Evolutionary conservation across 2,113 vertebrate genomes (phyloP), one percentile per base, ranked within the genome.

Genomic region (Callaeas wilsoni): DNA sequence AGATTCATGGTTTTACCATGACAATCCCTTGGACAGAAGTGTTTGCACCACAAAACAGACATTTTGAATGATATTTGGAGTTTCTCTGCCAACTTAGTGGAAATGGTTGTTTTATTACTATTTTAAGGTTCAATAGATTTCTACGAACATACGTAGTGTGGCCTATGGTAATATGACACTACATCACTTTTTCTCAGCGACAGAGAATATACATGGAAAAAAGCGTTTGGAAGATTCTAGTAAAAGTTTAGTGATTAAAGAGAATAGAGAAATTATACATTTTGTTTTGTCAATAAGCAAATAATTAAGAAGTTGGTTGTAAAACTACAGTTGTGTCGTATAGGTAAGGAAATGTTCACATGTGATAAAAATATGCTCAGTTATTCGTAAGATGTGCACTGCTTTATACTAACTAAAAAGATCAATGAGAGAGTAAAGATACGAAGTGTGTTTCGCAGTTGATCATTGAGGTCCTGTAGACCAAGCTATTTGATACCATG

Each of bases 301-400:
- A 67, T 23, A 91, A 59, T 50, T 67, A 56, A 41, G 30, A 84
- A 91, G 16, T 0, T 67, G 12, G 2, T 55, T 89, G 17, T 39
- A 67, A 69, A 84, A 46, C 2, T 53, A 19, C 5, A 25, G 7
- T 62, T 88, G 5, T 20, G 17, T n/a, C 0, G 0, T 32, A 53
- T 12, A 68, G 33, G 19, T 89, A 75, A 75, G 39, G 21, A 93
- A 87, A 82, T 50, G 3, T 63, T 87, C 26, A 44, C 2, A 0
- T 55, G 25, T 62, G n/a, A 81, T 70, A 75, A 86, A 88, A 94
- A 73, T 35, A 62, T 15, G 8, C 33, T 77, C 55, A 49, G 8
- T 47, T 84, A 52, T 84, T 71, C 27, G 29, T 29, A 85, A 79
- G n/a, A 39, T 44, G 8, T 39, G 19, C 9, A n/a, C 39, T 84